Evolutionary conservation across 2,113 vertebrate genomes (phyloP).

Genomic region (Lates calcarifer): DNA sequence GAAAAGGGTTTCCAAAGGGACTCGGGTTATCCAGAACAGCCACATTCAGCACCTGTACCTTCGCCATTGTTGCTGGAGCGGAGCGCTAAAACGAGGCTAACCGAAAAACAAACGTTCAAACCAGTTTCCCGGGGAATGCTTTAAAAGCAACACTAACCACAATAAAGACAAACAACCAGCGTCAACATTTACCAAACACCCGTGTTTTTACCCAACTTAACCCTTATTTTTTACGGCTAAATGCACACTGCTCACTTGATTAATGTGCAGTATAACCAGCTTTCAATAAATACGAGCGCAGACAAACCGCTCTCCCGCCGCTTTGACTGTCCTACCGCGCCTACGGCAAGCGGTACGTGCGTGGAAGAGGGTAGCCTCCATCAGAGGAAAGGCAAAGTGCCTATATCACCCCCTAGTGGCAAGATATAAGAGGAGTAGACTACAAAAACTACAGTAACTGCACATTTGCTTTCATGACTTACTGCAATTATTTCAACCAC

Average conservation of each 20-base stretch:
- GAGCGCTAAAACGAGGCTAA: constrained; percentile 42
- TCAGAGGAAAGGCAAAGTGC: background rate
- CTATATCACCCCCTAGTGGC: constrained; percentile 47
- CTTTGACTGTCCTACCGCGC: constrained; percentile 64
- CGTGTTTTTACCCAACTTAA: background rate
- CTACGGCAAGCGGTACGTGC: constrained; percentile 56
- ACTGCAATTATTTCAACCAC: background rate
- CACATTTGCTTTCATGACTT: background rate
- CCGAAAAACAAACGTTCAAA: constrained; percentile 64
- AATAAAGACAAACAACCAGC: background rate
- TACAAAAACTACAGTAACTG: background rate
- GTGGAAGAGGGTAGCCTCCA: background rate
- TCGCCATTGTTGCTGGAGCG: constrained; percentile 87
- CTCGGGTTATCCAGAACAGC: constrained; percentile 93
- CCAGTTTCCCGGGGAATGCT: constrained; percentile 54
- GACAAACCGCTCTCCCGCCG: constrained; percentile 72
- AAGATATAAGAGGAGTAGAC: background rate
- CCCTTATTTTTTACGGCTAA: background rate
- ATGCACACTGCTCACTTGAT: background rate
- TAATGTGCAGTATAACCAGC: background rate
- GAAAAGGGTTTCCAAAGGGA: constrained; percentile 93
- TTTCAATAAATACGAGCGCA: background rate
- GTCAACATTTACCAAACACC: background rate
- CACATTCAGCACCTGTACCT: constrained; percentile 93
- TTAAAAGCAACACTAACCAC: constrained; percentile 33